Evolutionary conservation across 1,140 invertebrate species (phyloP), one percentile per base, ranked within the genome.

Genomic region (Melanaphis sacchari): DNA sequence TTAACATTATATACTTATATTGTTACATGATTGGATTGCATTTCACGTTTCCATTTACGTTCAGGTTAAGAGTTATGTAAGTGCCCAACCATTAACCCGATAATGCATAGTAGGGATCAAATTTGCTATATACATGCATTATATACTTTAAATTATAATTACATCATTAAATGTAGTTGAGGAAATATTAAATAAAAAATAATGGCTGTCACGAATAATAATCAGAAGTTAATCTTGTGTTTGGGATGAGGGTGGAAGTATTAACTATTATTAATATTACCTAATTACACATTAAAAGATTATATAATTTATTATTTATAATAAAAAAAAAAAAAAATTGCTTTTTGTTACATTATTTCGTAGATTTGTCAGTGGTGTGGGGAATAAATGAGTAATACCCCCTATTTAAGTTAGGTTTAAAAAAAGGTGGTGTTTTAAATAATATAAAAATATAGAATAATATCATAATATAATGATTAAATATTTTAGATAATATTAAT

Each of bases 21-120:
- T 66, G 52, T 76, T 43, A 59, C 52, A 76, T 66, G 54, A 81
- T 76, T 76, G 90, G 90, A 40, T 91, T 94, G 49, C 46, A 26
- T 89, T 89, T 54, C 88, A 89, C 36, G 36, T 89, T 54, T 54
- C 88, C 88, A 40, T 89, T 54, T 89, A 43, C 22, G 49, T 24
- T 52, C 87, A 43, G 87, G 43, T 36, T 87, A 84, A 84, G 22
- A 46, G 85, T 26, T 31, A 8, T 87, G 41, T 87, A 46, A 87
- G 85, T 87, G 31, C 85, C 46, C 21, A 87, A 87, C 43, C 84
- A 85, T 85, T 41, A 31, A 43, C 41, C 31, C 82, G 82, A 41
- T 87, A 87, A 87, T 11, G n/a, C 31, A 18, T 24, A 49, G n/a
- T 43, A 52, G n/a, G n/a, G 41, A 89, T 89, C 7, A 11, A 49